Conservation (phyloP, 2,888 invertebrate genomes). For the Danaus chrysippus region DNA sequence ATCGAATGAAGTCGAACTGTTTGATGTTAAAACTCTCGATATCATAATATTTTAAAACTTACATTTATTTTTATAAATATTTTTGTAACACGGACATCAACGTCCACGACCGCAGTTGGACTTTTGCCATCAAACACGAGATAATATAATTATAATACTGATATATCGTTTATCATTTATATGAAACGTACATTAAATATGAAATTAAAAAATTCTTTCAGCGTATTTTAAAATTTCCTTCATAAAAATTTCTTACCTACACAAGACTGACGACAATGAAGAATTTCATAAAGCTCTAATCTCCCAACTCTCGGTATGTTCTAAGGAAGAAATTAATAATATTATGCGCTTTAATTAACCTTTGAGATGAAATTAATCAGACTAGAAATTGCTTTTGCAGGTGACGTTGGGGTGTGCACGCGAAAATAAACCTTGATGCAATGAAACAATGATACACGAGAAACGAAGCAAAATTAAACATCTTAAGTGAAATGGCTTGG, state of each 20-base stretch:
- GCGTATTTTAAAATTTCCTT: conserved; percentile 15
- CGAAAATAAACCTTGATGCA: conserved; percentile 24
- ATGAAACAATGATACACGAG: conserved; percentile 20
- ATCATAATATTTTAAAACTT: no score
- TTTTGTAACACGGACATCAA: no score
- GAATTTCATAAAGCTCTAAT: conserved; percentile 32
- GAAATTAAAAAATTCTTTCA: neutral
- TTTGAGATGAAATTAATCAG: conserved; percentile 30
- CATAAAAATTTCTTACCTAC: conserved; percentile 24
- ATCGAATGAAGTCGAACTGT: no score
- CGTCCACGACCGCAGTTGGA: no score
- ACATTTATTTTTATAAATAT: no score
- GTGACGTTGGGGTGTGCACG: conserved; percentile 22
- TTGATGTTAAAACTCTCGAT: no score
- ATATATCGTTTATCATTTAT: neutral
- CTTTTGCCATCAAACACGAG: no score
- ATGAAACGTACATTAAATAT: neutral
- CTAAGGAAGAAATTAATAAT: conserved; percentile 34
- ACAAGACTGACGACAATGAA: conserved; percentile 25
- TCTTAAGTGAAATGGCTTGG: neutral
- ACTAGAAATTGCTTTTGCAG: conserved; percentile 29
- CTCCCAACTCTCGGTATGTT: conserved; percentile 25
- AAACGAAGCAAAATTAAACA: conserved; percentile 9
- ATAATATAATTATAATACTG: no score
- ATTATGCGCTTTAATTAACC: conserved; percentile 35